Base-by-base conservation (phyloP, 2,797 vertebrate species). In the Neosilurus hyrtlii region DNA sequence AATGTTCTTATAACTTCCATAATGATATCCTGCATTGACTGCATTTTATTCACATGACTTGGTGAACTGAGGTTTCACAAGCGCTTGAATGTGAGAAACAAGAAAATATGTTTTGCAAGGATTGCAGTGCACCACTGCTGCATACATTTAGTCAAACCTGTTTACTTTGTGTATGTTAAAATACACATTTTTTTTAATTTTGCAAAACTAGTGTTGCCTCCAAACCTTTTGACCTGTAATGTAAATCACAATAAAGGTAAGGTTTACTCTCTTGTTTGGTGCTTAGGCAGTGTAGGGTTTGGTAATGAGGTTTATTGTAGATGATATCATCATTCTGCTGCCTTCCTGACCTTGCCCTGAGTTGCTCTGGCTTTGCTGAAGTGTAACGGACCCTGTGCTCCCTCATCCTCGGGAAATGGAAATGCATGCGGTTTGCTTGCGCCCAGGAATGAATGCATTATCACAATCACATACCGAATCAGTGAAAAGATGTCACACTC, bases 161-260 rank as follows among this genome's bases (percentile, higher is more conserved):
- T 51, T 8, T 71, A 24, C 5, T 6, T 8, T n/a, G 15, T 70
- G 20, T 35, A 15, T 68, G 35, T 1, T 43, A 5, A 43, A 22
- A 14, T 51, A 7, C 10, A 43, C 20, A 43, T 61, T 5, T 20
- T 57, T 43, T 49, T 70, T 70, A 43, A 70, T 70, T n/a, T 70
- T 22, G 11, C 37, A 49, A 49, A 43, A 10, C 18, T 49, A 18
- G 16, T 9, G 65, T 67, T 14, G 67, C 22, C 51, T 22, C 18
- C 66, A 11, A 20, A 11, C 35, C 35, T 3, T 18, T 37, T 49
- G 37, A 7, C 37, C 22, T 24, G 37, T 49, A 79, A 16, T 52
- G 62, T 62, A 61, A 62, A 26, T 66, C 62, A 72, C 20, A 75
- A 51, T 76, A 20, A 73, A 43, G 24, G 3, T 73, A 5, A 78